Base-by-base conservation (phyloP, 2,797 vertebrate species). In the Kryptolebias ocellatus region DNA sequence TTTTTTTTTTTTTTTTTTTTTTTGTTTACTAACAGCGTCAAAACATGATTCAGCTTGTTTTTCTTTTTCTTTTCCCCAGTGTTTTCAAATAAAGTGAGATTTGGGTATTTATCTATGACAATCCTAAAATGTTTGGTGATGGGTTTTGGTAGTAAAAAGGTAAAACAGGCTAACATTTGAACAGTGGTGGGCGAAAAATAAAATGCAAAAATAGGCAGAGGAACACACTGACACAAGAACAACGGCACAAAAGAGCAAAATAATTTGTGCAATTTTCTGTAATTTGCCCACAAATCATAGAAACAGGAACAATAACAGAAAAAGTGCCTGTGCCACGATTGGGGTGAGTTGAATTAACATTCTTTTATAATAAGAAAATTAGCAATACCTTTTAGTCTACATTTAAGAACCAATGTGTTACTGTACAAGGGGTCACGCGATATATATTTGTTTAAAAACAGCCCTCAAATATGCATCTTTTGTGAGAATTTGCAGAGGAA, bases 211-310 rank as follows among this genome's bases (percentile, higher is more conserved):
- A 70, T n/a, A 29, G 4, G 17, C 8, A 72, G 18, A 56, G 46
- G 16, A 5, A 52, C 15, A 34, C 9, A 14, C 45, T 53, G 37
- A 52, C n/a, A 57, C 34, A 27, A 42, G 37, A 58, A 67, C 11
- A 72, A 44, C 18, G 16, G 8, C 34, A 60, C 7, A 57, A 52
- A 72, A 34, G 18, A 59, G n/a, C 51, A 44, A 67, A 20, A 57
- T 54, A 16, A 20, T 62, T 50, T 65, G 47, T 45, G 49, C 62
- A 60, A 51, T 70, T 72, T 62, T 34, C 11, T 47, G n/a, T 16
- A 66, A 64, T 70, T 59, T 65, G 58, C 8, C 16, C 37, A 63
- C 1, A 69, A 60, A 79, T 80, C 20, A 56, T 64, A 46, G 64
- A 27, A 50, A 37, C 31, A 2, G 17, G n/a, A 54, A 69, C 28